Conservation (phyloP, 2,113 vertebrate genomes). For the Puffinus mauretanicus region DNA sequence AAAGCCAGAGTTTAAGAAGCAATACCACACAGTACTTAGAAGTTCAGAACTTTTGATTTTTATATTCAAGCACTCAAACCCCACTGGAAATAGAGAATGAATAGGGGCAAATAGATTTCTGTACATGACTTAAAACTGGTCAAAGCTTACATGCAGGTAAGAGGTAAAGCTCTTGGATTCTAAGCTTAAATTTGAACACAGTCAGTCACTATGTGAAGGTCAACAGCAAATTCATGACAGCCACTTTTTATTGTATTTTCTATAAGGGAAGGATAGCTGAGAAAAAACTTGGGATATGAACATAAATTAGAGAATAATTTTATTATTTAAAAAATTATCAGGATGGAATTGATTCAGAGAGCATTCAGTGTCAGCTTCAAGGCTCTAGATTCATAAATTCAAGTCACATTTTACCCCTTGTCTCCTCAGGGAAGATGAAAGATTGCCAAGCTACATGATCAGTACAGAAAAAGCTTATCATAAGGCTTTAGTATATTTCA, state of each 20-base stretch:
- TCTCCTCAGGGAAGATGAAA: constrained; percentile 18
- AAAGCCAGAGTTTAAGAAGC: background rate
- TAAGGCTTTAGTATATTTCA: constrained; percentile 29
- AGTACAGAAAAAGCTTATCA: constrained; percentile 47
- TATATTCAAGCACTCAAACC: background rate
- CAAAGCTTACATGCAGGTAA: background rate
- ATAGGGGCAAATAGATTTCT: background rate
- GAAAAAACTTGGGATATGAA: background rate
- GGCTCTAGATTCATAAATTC: background rate
- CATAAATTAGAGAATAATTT: background rate
- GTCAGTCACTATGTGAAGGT: background rate
- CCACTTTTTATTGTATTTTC: background rate
- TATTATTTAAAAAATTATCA: background rate
- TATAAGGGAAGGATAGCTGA: background rate
- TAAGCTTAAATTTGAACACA: background rate
- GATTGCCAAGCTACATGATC: constrained; percentile 45
- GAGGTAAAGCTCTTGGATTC: background rate
- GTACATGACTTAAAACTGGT: background rate
- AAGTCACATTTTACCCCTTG: constrained; percentile 4
- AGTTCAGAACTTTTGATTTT: background rate
- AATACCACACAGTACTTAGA: background rate
- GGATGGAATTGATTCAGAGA: background rate
- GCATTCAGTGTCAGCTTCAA: background rate
- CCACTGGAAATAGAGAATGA: background rate
- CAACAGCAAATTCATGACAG: background rate